phyloP scores from a whole-genome alignment of 1,140 invertebrate genomes.

The Heliconius nattereri region DNA sequence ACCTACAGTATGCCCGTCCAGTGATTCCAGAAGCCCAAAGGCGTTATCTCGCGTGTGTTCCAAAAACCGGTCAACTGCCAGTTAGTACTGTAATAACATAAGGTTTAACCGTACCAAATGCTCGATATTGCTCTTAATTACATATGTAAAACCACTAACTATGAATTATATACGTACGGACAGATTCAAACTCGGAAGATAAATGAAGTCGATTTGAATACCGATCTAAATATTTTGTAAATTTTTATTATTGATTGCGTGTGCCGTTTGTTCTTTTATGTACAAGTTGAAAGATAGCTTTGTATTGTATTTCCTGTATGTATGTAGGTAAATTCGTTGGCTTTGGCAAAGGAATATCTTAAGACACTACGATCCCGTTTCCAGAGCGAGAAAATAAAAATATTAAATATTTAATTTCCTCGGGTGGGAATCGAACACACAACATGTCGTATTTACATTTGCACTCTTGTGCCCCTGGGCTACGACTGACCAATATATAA shows the following conservation, averaged over 20 bases:
- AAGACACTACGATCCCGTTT: no score
- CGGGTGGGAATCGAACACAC: no score
- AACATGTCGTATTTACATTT: no score
- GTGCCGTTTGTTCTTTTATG: not conserved
- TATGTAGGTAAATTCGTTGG: no score
- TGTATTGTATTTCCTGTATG: not conserved
- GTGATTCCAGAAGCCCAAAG: constrained; percentile 31
- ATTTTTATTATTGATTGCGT: not conserved
- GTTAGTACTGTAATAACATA: constrained; percentile 38
- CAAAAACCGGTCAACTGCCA: constrained; percentile 41
- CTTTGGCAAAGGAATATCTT: no score
- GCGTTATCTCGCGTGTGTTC: constrained; percentile 41
- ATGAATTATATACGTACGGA: constrained; percentile 3
- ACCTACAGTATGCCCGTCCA: no score
- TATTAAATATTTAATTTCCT: no score
- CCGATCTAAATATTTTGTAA: constrained; percentile 13
- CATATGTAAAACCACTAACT: not conserved
- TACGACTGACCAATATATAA: no score
- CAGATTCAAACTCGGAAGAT: not conserved
- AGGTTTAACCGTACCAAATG: constrained; percentile 40
- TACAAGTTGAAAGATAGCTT: not conserved
- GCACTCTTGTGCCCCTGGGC: no score
- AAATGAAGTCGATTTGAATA: not conserved
- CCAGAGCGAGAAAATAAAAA: no score
- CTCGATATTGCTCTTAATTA: constrained; percentile 35